These are phyloP conservation scores for Coregonus sp. DNA, from an alignment of 2,797 vertebrate genomes.

Conservation along the genomic window DNA sequence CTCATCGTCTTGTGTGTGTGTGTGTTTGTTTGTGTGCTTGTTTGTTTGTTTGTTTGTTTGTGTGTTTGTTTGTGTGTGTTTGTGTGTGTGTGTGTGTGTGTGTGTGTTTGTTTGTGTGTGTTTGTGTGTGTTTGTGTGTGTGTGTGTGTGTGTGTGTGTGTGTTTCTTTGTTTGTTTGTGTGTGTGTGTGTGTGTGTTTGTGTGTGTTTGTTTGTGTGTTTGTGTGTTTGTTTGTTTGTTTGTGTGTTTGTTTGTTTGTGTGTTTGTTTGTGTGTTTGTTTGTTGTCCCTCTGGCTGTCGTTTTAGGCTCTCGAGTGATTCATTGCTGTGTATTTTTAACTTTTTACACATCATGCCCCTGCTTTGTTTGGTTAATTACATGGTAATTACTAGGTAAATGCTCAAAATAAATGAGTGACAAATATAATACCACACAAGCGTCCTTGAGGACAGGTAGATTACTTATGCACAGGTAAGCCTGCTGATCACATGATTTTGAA, in stretches of 20 bases:
- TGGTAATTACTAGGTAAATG: background rate
- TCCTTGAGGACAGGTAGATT: no score
- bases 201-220: no score
- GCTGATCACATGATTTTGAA: background rate
- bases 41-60: no score
- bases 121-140: no score
- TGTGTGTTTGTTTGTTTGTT: background rate
- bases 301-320: background rate
- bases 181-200: no score
- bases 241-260: background rate
- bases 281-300: background rate
- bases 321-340: background rate
- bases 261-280: background rate
- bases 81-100: no score
- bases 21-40: no score
- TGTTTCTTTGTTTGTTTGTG: accelerated
- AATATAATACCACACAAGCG: background rate
- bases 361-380: background rate
- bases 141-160: no score
- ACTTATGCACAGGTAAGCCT: no score
- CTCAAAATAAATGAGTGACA: background rate
- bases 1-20: background rate
- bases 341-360: background rate
- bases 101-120: accelerated
- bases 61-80: no score